phyloP scores from a whole-genome alignment of 2,797 vertebrate species.

The Hoplostethus atlanticus region DNA sequence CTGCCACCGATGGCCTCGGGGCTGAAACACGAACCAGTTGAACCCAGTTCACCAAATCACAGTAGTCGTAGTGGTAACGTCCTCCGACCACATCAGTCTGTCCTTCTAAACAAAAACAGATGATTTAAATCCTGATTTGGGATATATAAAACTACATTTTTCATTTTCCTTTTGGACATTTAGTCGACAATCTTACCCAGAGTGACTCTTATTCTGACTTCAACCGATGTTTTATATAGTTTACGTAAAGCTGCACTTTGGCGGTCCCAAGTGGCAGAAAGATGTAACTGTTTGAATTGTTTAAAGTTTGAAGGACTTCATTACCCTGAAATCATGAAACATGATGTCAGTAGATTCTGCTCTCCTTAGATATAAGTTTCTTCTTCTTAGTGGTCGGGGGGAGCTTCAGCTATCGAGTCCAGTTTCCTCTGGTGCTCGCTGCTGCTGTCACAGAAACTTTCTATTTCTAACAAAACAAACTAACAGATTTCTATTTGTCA shows the following conservation, averaged over 20 bases:
- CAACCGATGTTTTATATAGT: neutral
- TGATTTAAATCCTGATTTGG: slow-evolving; percentile 64
- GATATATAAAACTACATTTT: slow-evolving; percentile 62
- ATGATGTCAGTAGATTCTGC: neutral
- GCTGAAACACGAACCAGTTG: slow-evolving; percentile 71
- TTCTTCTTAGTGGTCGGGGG: neutral
- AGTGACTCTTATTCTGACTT: slow-evolving; percentile 61
- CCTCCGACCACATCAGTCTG: slow-evolving; percentile 58
- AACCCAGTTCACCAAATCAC: slow-evolving; percentile 60
- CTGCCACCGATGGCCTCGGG: slow-evolving; percentile 65
- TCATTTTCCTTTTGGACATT: slow-evolving; percentile 71
- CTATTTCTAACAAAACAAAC: neutral
- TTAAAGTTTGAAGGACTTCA: slow-evolving; percentile 10
- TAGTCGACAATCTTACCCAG: slow-evolving; percentile 47
- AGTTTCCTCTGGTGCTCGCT: too few species aligned
- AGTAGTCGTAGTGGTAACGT: slow-evolving; percentile 56
- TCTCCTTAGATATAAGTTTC: neutral
- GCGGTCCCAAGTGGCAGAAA: too few species aligned
- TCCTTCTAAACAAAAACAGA: slow-evolving; percentile 69
- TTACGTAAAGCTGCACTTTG: too few species aligned
- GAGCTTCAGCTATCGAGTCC: too few species aligned
- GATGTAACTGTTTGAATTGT: neutral
- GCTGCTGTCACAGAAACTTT: too few species aligned
- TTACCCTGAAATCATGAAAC: neutral
- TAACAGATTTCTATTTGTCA: neutral